Percentiles rank a stretch among this genome's conserved stretches.
Conservation (phyloP, 1,140 invertebrate species). For the Holotrichia oblita region DNA sequence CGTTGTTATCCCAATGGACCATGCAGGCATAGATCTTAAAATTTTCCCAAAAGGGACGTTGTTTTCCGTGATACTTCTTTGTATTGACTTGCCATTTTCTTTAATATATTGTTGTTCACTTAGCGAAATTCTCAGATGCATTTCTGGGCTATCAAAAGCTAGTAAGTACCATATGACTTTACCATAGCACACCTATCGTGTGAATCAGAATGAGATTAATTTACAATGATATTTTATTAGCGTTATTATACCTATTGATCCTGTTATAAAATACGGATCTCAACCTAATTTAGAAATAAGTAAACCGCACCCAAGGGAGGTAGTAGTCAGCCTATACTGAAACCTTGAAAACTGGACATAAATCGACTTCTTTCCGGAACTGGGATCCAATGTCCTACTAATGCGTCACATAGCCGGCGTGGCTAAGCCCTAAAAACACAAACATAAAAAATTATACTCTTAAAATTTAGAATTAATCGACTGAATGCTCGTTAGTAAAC, state of each 20-base stretch:
- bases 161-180: slow-evolving; percentile 78
- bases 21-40: slow-evolving; percentile 79
- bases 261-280: slow-evolving; percentile 76
- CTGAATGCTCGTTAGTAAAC: no score
- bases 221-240: no score
- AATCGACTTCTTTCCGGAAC: slow-evolving; percentile 78
- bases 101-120: slow-evolving; percentile 78
- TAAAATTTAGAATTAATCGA: no score
- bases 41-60: slow-evolving; percentile 79
- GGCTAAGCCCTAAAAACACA: slow-evolving; percentile 82
- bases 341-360: slow-evolving; percentile 81
- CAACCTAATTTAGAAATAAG: slow-evolving; percentile 74
- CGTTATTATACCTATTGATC: slow-evolving; percentile 66
- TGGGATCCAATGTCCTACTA: slow-evolving; percentile 87
- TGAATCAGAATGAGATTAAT: not conserved
- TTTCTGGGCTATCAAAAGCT: slow-evolving; percentile 77
- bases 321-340: slow-evolving; percentile 81
- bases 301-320: no score
- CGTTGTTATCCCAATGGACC: slow-evolving; percentile 81
- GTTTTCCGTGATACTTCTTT: slow-evolving; percentile 62
- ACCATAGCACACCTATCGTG: slow-evolving; percentile 60
- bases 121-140: slow-evolving; percentile 77
- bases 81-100: slow-evolving; percentile 66
- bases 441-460: slow-evolving; percentile 46
- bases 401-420: slow-evolving; percentile 88